Percentiles rank a stretch among this genome's conserved stretches.
phyloP scores from a whole-genome alignment of 1,140 invertebrate species.

The Drosophila pectinifera region DNA sequence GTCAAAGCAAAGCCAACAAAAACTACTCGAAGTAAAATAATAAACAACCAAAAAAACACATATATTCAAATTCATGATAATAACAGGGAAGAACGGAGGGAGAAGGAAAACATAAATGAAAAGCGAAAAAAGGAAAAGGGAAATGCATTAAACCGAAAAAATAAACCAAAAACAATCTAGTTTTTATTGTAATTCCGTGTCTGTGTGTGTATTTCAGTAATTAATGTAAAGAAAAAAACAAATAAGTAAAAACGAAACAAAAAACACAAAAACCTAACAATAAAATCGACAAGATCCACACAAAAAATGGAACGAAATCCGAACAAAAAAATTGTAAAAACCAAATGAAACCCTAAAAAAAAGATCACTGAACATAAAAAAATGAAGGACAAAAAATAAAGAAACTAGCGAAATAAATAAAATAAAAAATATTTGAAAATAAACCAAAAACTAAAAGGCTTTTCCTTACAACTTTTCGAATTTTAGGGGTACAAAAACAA shows the following conservation, averaged over 20 bases:
- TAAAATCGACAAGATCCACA: slow-evolving; percentile 43
- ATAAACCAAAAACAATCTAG: slow-evolving; percentile 67
- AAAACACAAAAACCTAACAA: slow-evolving; percentile 43
- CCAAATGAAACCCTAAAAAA: slow-evolving; percentile 53
- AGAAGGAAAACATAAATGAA: slow-evolving; percentile 13
- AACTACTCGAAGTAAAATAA: slow-evolving; percentile 34
- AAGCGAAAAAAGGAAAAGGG: slow-evolving; percentile 8
- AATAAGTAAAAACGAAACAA: slow-evolving; percentile 29
- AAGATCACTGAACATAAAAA: slow-evolving; percentile 69
- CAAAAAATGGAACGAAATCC: slow-evolving; percentile 52
- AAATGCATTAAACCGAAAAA: slow-evolving; percentile 38
- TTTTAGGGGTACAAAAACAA: not conserved
- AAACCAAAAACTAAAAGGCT: not conserved
- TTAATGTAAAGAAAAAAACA: slow-evolving; percentile 65
- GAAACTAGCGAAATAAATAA: slow-evolving; percentile 82
- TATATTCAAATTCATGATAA: slow-evolving; percentile 73
- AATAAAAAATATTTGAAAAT: slow-evolving; percentile 78
- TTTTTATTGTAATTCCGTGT: slow-evolving; percentile 84
- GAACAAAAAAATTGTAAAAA: slow-evolving; percentile 67
- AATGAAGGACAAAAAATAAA: slow-evolving; percentile 64
- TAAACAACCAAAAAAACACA: slow-evolving; percentile 35
- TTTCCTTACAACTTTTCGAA: not conserved
- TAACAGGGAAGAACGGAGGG: slow-evolving; percentile 44
- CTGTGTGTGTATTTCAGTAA: slow-evolving; percentile 83
- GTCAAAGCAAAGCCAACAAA: slow-evolving; percentile 42